phyloP scores from a whole-genome alignment of 2,113 vertebrate species.

The Equus przewalskii region DNA sequence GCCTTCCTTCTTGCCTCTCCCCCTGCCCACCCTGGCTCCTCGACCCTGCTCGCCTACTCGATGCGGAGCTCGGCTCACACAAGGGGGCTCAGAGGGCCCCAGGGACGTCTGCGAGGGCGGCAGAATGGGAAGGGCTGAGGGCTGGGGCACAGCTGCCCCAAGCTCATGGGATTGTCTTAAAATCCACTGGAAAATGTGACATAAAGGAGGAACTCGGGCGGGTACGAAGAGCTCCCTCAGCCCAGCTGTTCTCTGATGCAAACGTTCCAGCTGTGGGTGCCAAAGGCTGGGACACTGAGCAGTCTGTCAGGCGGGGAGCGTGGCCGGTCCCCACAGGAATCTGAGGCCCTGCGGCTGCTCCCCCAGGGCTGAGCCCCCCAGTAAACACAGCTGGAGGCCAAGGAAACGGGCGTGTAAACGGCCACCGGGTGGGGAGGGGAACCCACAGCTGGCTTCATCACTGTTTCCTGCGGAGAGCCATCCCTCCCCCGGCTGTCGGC shows the following conservation, averaged over 20 bases:
- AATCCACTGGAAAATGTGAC: constrained; percentile 74
- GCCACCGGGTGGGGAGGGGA: constrained; percentile 35
- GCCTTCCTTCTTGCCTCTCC: constrained; percentile 34
- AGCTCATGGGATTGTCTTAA: background rate
- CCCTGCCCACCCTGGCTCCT: background rate
- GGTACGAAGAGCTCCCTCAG: background rate
- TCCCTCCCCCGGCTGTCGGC: background rate
- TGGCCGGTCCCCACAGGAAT: constrained; percentile 13
- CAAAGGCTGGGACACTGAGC: constrained; percentile 55
- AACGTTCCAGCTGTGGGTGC: background rate
- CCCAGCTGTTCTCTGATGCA: constrained; percentile 20
- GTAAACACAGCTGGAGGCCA: constrained; percentile 65
- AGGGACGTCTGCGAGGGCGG: background rate
- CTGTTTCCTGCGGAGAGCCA: constrained; percentile 43
- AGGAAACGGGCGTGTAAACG: constrained; percentile 51
- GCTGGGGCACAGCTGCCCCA: background rate
- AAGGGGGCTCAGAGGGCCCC: background rate
- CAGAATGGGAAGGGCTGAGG: background rate
- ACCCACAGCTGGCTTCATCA: background rate
- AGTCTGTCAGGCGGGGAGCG: background rate
- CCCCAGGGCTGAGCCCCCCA: background rate
- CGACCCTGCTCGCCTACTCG: background rate
- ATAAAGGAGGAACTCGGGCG: background rate
- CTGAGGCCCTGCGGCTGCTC: constrained; percentile 9
- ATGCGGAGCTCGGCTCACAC: background rate